phyloP scores from a whole-genome alignment of 2,888 invertebrate genomes.

The Itoplectis maculator region DNA sequence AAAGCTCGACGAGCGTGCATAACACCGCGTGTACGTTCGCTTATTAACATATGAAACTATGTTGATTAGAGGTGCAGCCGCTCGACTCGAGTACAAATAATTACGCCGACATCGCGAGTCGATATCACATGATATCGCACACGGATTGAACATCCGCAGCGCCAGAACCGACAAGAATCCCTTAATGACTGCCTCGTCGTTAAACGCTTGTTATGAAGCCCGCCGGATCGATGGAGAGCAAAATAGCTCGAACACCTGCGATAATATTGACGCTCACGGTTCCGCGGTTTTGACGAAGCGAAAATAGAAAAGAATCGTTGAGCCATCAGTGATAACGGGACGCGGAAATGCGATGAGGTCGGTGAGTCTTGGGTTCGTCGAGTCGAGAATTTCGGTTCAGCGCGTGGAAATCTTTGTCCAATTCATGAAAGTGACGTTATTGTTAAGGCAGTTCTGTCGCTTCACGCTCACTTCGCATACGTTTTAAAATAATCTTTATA shows the following conservation, averaged over 20 bases:
- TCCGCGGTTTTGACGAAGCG: slow-evolving; percentile 34
- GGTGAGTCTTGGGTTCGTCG: background rate
- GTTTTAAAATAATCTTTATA: no score
- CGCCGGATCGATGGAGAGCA: slow-evolving; percentile 3
- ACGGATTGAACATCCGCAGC: slow-evolving; percentile 8
- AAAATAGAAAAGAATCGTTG: slow-evolving; percentile 24
- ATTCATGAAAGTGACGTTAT: background rate
- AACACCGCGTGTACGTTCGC: background rate
- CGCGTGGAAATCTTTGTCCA: background rate
- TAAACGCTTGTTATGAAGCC: slow-evolving; percentile 7
- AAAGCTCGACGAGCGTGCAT: background rate
- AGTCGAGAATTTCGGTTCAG: slow-evolving; percentile 16
- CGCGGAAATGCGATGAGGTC: slow-evolving; percentile 7
- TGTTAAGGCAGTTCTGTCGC: no score
- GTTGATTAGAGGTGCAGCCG: background rate
- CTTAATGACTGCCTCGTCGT: slow-evolving; percentile 11
- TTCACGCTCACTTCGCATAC: no score
- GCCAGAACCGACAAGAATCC: slow-evolving; percentile 11
- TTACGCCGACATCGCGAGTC: slow-evolving; percentile 6
- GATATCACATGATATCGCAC: slow-evolving; percentile 6
- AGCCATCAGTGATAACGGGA: slow-evolving; percentile 22
- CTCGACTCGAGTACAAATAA: background rate
- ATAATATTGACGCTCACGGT: slow-evolving; percentile 30
- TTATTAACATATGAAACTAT: background rate
- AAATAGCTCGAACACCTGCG: background rate